These are phyloP conservation scores for Triplophysa siluroides DNA, from an alignment of 2,113 vertebrate species.

Conservation along the genomic window DNA sequence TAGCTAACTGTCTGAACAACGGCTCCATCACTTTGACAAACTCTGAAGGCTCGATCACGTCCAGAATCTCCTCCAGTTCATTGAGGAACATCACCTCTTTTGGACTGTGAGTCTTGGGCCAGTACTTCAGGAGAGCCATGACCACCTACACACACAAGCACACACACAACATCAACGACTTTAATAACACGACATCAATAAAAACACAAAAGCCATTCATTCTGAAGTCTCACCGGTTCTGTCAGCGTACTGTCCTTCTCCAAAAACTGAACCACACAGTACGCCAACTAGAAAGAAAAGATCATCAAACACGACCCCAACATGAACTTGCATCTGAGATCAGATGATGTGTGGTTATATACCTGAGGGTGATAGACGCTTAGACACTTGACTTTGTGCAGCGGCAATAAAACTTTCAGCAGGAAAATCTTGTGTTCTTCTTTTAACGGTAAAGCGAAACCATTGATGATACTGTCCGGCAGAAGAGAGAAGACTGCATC, in stretches of 20 bases:
- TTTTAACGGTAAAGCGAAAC: constrained; percentile 98
- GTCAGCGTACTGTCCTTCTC: constrained; percentile 99
- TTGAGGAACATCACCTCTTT: constrained; percentile 99
- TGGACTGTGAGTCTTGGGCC: constrained; percentile 99
- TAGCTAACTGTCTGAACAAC: constrained; percentile 94
- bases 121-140: constrained; percentile 97
- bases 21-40: constrained; percentile 98
- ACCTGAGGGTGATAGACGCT: constrained; percentile 99
- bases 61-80: constrained; percentile 94
- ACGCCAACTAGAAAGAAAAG: constrained; percentile 82
- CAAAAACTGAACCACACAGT: constrained; percentile 96
- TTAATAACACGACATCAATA: background rate
- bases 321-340: background rate
- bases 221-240: constrained; percentile 84
- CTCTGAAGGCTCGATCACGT: constrained; percentile 96
- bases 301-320: constrained; percentile 1
- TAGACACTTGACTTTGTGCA: constrained; percentile 99
- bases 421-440: constrained; percentile 99
- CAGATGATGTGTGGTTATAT: constrained; percentile 1
- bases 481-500: constrained; percentile 31
- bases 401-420: constrained; percentile 93
- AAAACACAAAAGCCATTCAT: no score
- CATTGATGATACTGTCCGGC: constrained; percentile 91
- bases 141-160: constrained; percentile 79
- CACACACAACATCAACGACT: background rate